Conservation (phyloP, 2,113 vertebrate species). For the Addax nasomaculatus region DNA sequence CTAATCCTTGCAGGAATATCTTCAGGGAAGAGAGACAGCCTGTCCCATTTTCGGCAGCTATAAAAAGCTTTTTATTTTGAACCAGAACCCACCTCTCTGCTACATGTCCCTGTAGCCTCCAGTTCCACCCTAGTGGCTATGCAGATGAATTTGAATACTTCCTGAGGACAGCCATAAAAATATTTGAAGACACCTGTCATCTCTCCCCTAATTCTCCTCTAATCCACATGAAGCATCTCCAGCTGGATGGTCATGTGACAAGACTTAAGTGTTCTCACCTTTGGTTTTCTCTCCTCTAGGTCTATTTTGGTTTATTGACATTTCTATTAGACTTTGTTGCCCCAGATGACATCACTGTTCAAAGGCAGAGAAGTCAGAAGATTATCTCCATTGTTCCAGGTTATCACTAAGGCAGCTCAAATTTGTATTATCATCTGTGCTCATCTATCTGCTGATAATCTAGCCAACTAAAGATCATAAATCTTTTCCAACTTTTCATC, state of each 20-base stretch:
- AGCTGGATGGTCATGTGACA: background rate
- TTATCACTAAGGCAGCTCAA: background rate
- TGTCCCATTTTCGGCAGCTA: background rate
- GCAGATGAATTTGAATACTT: background rate
- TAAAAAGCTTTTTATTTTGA: constrained; percentile 13
- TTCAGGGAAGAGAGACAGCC: background rate
- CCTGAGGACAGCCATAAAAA: background rate
- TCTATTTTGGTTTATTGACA: background rate
- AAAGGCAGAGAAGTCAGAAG: background rate
- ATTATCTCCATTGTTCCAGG: background rate
- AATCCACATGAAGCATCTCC: background rate
- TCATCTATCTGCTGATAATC: background rate
- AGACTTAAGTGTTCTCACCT: background rate
- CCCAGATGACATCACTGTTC: background rate
- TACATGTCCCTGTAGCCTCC: background rate
- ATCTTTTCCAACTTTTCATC: background rate
- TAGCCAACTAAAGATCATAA: background rate
- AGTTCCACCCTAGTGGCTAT: background rate
- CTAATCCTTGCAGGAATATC: background rate
- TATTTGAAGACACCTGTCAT: background rate
- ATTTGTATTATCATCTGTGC: background rate
- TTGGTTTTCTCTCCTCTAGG: background rate
- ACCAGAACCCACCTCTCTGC: background rate
- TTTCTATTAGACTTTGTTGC: background rate
- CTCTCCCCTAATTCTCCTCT: background rate